phyloP scores from a whole-genome alignment of 1,140 invertebrate species.

The Phocides pigmalion region DNA sequence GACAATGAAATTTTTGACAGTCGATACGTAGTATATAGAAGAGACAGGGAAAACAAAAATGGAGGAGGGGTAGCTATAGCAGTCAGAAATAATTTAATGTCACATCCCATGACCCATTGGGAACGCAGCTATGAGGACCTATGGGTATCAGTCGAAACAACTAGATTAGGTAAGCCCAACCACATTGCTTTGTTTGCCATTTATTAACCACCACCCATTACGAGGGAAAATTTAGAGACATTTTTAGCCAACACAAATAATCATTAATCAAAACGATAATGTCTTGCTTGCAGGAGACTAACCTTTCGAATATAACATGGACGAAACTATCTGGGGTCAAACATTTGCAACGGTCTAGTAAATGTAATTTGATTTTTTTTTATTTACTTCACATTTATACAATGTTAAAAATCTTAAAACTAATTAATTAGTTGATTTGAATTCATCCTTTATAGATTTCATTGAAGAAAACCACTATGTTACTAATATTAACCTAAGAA shows the following conservation, averaged over 20 bases:
- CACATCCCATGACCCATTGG: constrained; percentile 3
- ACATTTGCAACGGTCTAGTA: not conserved
- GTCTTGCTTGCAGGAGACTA: not conserved
- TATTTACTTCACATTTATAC: too few relatives aligned
- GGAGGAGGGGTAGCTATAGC: constrained; percentile 31
- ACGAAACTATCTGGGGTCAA: not conserved
- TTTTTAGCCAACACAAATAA: too few relatives aligned
- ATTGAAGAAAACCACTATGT: not conserved
- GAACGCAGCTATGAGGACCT: constrained; percentile 31
- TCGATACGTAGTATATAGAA: constrained; percentile 24
- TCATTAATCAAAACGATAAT: too few relatives aligned
- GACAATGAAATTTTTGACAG: constrained; percentile 23
- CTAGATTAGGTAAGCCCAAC: not conserved
- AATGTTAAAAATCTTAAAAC: too few relatives aligned
- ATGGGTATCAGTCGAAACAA: constrained; percentile 17
- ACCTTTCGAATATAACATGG: not conserved
- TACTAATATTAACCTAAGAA: constrained; percentile 15
- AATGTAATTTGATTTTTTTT: too few relatives aligned
- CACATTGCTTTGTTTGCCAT: constrained; percentile 20
- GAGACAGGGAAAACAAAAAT: constrained; percentile 29
- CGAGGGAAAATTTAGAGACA: not conserved
- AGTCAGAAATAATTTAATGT: constrained; percentile 11
- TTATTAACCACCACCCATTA: constrained; percentile 15
- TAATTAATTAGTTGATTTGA: too few relatives aligned
- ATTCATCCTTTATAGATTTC: not conserved